Evolutionary conservation across 2,797 vertebrate genomes (phyloP), one percentile per base, ranked within the genome.

Genomic region (Lophius americanus): DNA sequence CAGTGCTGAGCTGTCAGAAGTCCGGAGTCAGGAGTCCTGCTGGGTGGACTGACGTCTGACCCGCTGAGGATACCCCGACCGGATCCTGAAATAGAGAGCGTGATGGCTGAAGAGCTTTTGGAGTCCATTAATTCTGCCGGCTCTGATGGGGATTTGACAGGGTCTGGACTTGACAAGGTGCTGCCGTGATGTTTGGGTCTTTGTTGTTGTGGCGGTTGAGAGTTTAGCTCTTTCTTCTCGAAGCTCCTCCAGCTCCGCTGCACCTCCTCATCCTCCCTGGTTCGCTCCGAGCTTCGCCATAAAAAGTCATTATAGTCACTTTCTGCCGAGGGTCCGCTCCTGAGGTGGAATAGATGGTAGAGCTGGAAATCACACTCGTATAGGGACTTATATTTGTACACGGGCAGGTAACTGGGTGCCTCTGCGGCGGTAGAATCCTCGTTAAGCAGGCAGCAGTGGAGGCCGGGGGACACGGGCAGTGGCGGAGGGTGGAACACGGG

Each of bases 311-410:
- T 52, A 8, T 64, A 75, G 47, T 79, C 73, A 2, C 73, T 65
- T 7, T 81, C 85, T 42, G 65, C 10, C 7, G 78, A 51, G 0
- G 75, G 53, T 43, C 75, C 79, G 73, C 75, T 75, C 73, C 84
- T 92, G 8, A 90, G 78, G 44, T 88, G 86, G 51, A 88, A 68
- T 4, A 90, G 74, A 57, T 90, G 81, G 44, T 85, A 89, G 60
- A 86, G 86, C 51, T 79, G 87, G 60, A 94, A 84, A 71, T 91
- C 88, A 3, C 88, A 91, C 50, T 94, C 88, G 11, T 84, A 87
- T 14, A 84, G 64, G 48, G 85, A 84, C 75, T 86, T 89, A 10
- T 91, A 91, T 79, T 89, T 90, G 52, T 87, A 90, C 50, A 88
- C 48, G 37, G 92, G 85, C 73, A 63, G 7, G 61, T 78, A 93